phyloP scores from a whole-genome alignment of 2,797 vertebrate genomes.

The Aphelocoma californica region DNA sequence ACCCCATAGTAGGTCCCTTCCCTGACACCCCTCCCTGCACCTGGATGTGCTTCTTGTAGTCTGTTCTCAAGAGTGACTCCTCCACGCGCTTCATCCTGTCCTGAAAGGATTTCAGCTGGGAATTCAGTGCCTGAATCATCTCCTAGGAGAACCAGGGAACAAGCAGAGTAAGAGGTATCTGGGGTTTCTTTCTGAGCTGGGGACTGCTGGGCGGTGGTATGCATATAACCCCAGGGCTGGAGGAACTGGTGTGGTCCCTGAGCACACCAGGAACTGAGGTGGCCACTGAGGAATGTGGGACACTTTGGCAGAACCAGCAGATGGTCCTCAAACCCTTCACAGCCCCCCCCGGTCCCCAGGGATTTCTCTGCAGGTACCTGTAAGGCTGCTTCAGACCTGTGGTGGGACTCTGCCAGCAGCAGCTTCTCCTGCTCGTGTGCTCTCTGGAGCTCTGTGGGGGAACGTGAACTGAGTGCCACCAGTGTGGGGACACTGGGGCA shows the following conservation, averaged over 20 bases:
- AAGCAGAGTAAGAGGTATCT: background rate
- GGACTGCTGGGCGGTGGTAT: background rate
- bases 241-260: fast-evolving
- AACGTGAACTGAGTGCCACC: background rate
- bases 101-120: slow-evolving; percentile 82
- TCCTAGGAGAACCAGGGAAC: slow-evolving; percentile 65
- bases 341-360: background rate
- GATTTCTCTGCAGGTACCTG: slow-evolving; percentile 70
- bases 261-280: background rate
- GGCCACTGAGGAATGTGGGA: background rate
- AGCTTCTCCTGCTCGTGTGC: slow-evolving; percentile 70
- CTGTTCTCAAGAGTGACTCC: slow-evolving; percentile 82
- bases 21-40: slow-evolving; percentile 58
- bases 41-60: slow-evolving; percentile 88
- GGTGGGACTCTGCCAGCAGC: slow-evolving; percentile 68
- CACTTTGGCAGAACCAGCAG: background rate
- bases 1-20: background rate
- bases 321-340: background rate
- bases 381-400: slow-evolving; percentile 67
- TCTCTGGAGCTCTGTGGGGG: slow-evolving; percentile 68
- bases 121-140: slow-evolving; percentile 70
- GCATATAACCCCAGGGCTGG: background rate
- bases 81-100: slow-evolving; percentile 82
- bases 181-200: background rate
- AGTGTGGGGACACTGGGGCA: fast-evolving